Evolutionary conservation across 2,797 vertebrate genomes (phyloP), one percentile per base, ranked within the genome.

Genomic region (Todus mexicanus): DNA sequence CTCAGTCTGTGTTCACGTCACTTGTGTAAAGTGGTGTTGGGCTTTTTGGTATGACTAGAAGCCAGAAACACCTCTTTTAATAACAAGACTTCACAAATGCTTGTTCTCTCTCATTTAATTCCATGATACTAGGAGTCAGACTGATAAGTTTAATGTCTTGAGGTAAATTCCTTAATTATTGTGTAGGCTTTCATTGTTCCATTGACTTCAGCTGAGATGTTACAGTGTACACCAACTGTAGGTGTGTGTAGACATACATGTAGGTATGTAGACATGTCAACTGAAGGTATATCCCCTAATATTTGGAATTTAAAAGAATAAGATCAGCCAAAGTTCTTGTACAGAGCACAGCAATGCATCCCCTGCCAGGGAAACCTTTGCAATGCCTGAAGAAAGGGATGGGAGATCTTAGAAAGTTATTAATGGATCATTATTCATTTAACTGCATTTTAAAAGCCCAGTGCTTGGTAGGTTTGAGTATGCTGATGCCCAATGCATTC

Each of bases 101-200:
- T 87, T 76, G 31, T 75, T 75, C 43, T 78, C 12, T 83, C 54
- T 71, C 31, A 47, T 66, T 93, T 87, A 72, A 92, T 89, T 83
- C 61, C 27, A 43, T 21, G 27, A 50, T 59, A 51, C 61, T 47
- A 77, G n/a, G 65, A 91, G 45, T 48, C 56, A 74, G 59, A 21
- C 54, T 85, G 70, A 33, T 85, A 63, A 85, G 54, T 83, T 93
- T 77, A 77, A 74, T 47, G 27, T 51, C 51, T 78, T 69, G 29
- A 87, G 59, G 69, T 92, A 91, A 59, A 85, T 83, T 89, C 50
- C 35, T 78, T 92, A 81, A 83, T 63, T 93, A 56, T 11, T 59
- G 59, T 71, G 65, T 87, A 69, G 27, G 61, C 31, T 95, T 87
- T 71, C 37, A 13, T 17, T 51, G 38, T 65, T 83, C 19, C 45